These are phyloP conservation scores for Acronicta leporina DNA, from an alignment of 2,888 invertebrate genomes.

Conservation along the genomic window DNA sequence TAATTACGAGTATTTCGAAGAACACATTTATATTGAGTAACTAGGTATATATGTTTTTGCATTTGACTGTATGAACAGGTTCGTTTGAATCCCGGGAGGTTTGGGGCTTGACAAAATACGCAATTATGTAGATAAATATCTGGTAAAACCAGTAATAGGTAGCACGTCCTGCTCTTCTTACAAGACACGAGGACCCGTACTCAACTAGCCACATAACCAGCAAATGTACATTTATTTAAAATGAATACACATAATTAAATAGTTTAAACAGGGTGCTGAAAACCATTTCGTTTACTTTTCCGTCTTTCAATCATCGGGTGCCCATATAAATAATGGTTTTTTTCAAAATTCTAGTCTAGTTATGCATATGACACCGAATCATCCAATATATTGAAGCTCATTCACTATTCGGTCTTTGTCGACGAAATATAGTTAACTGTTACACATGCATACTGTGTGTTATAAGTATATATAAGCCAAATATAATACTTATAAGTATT, in stretches of 20 bases:
- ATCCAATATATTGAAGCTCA: constrained; percentile 42
- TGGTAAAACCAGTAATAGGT: too few species aligned
- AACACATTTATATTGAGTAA: too few species aligned
- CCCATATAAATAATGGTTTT: too few species aligned
- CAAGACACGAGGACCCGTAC: not conserved
- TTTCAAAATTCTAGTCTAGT: not conserved
- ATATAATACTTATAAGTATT: too few species aligned
- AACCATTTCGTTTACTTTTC: not conserved
- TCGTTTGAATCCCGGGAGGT: too few species aligned
- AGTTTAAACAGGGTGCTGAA: not conserved
- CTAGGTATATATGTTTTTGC: too few species aligned
- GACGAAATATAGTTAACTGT: constrained; percentile 35
- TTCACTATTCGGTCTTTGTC: constrained; percentile 55
- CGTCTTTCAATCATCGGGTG: not conserved
- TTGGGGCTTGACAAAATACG: too few species aligned
- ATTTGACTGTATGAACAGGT: too few species aligned
- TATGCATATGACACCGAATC: constrained; percentile 26
- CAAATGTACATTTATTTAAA: not conserved
- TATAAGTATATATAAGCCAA: too few species aligned
- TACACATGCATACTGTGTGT: constrained; percentile 1
- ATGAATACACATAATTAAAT: not conserved
- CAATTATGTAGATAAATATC: too few species aligned
- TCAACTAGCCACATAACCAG: not conserved
- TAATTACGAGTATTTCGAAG: too few species aligned
- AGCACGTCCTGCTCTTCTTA: not conserved